Percentiles rank a stretch among this genome's conserved stretches.
These are phyloP conservation scores for Danionella cerebrum DNA, from an alignment of 2,113 vertebrate species.

Conservation along the genomic window DNA sequence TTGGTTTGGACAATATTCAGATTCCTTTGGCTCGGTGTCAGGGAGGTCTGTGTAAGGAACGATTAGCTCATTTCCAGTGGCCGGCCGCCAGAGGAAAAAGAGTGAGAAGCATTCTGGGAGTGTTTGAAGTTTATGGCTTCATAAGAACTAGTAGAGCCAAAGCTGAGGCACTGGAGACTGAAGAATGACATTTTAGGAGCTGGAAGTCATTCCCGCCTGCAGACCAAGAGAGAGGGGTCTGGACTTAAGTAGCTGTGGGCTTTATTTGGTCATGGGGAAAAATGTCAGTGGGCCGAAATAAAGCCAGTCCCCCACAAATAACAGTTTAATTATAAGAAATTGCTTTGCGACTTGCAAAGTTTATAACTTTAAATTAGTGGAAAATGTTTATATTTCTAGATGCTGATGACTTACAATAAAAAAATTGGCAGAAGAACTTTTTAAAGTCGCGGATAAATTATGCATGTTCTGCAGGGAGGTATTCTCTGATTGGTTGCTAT, in stretches of 20 bases:
- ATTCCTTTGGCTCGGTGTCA: conserved; percentile 36
- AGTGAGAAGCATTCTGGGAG: conserved; percentile 4
- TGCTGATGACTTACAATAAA: conserved; percentile 28
- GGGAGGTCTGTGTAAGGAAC: conserved; percentile 31
- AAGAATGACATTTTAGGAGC: conserved; percentile 40
- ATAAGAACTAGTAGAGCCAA: conserved; percentile 18
- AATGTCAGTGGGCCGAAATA: conserved; percentile 22
- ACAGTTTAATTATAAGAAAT: conserved; percentile 30
- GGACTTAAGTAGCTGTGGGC: conserved; percentile 27
- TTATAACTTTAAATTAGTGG: conserved; percentile 26
- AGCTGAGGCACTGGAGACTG: conserved; percentile 20
- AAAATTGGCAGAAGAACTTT: background rate
- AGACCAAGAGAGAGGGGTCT: conserved; percentile 21
- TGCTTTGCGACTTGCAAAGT: conserved; percentile 14
- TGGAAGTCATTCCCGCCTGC: conserved; percentile 22
- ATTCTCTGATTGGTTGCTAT: too few species aligned
- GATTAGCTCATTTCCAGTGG: conserved; percentile 35
- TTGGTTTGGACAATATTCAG: conserved; percentile 41
- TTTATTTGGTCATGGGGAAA: conserved; percentile 37
- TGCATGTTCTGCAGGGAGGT: too few species aligned
- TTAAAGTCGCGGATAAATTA: too few species aligned
- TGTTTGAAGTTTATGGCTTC: conserved; percentile 37
- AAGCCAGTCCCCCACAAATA: conserved; percentile 20
- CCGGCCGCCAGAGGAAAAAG: conserved; percentile 17
- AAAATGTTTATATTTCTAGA: conserved; percentile 30